These are phyloP conservation scores for Neomorphus geoffroyi DNA, from an alignment of 2,797 vertebrate species.

Conservation along the genomic window DNA sequence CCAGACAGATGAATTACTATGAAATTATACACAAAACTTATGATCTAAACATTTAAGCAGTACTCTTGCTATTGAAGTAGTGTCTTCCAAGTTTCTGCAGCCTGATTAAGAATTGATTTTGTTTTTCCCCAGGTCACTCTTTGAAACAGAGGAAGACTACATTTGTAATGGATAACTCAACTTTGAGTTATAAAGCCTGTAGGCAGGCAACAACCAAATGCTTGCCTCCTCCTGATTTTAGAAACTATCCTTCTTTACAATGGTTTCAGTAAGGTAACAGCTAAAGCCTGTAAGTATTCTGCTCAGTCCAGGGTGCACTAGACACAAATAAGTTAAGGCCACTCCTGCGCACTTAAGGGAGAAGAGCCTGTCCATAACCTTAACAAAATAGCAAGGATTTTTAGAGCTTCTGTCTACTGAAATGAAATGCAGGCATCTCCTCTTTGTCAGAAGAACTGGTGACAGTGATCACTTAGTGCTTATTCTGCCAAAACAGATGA, in stretches of 20 bases:
- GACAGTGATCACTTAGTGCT: neutral
- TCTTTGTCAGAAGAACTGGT: neutral
- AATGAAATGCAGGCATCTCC: neutral
- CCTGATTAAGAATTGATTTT: neutral
- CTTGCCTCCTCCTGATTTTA: neutral
- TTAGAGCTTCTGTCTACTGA: neutral
- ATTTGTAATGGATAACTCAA: neutral
- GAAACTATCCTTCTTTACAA: neutral
- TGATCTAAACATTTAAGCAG: neutral
- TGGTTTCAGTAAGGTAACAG: neutral
- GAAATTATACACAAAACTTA: neutral
- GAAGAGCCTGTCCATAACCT: neutral
- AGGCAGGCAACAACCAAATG: neutral
- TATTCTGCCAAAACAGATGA: neutral
- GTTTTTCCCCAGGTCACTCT: fast-evolving
- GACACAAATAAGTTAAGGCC: neutral
- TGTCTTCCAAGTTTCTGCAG: neutral
- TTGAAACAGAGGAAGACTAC: neutral
- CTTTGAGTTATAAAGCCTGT: neutral
- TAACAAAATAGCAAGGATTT: neutral
- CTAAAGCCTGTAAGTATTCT: neutral
- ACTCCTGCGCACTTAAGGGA: neutral
- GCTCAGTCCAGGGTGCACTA: neutral
- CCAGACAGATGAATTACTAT: neutral
- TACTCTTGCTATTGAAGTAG: neutral